Evolutionary conservation across 2,888 invertebrate species (phyloP).

Genomic region (Drosophila lutescens): DNA sequence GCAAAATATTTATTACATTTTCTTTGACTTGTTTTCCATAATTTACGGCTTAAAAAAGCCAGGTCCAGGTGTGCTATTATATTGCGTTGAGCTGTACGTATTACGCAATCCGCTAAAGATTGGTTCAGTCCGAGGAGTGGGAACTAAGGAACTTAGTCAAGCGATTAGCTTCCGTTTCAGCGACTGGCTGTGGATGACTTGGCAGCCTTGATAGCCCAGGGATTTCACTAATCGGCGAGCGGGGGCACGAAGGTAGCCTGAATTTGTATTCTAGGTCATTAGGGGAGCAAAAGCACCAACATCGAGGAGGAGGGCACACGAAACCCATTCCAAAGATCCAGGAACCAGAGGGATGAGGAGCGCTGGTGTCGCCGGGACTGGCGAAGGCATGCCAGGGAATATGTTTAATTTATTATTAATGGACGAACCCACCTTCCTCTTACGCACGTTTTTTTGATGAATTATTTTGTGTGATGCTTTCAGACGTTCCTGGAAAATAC

Average conservation of each 20-base stretch:
- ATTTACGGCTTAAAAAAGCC: too few species aligned
- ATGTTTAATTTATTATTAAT: constrained; percentile 67
- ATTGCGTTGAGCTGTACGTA: constrained; percentile 5
- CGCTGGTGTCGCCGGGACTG: constrained; percentile 12
- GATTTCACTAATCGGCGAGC: constrained; percentile 44
- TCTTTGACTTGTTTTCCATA: too few species aligned
- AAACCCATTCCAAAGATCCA: constrained; percentile 9
- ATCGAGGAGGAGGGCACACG: neutral
- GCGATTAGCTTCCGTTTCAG: constrained; percentile 74
- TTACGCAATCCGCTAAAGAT: constrained; percentile 36
- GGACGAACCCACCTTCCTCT: constrained; percentile 21
- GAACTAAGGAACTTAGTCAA: constrained; percentile 66
- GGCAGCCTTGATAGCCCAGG: constrained; percentile 58
- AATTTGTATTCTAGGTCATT: constrained; percentile 73
- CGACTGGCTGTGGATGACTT: constrained; percentile 58
- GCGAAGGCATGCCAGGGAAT: constrained; percentile 39
- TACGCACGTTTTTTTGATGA: constrained; percentile 41
- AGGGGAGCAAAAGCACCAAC: constrained; percentile 40
- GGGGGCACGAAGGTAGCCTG: constrained; percentile 22
- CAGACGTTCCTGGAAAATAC: constrained; percentile 19
- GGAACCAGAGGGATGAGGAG: neutral
- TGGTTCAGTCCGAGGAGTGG: neutral
- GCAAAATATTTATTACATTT: too few species aligned
- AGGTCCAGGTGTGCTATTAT: too few species aligned
- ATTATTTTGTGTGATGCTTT: constrained; percentile 36